Percentiles rank a stretch among this genome's conserved stretches.
These are phyloP conservation scores for Morone saxatilis DNA, from an alignment of 2,113 vertebrate genomes.

Conservation along the genomic window DNA sequence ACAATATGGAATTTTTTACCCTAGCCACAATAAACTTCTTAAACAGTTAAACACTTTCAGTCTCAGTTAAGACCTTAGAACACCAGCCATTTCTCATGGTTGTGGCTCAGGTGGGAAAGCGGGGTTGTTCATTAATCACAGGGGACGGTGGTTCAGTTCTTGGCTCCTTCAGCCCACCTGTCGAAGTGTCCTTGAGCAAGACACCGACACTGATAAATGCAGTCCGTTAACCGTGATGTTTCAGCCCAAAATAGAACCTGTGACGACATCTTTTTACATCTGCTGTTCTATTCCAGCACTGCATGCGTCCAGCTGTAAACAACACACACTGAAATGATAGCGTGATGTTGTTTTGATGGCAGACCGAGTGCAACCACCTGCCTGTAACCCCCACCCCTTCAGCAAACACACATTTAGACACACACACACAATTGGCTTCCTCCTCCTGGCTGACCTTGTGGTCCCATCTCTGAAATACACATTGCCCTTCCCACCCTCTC, in stretches of 20 bases:
- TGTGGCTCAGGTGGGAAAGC: background rate
- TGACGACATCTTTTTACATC: background rate
- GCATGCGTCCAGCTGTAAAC: slow-evolving; percentile 17
- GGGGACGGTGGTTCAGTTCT: background rate
- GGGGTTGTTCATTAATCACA: background rate
- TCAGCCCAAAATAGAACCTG: slow-evolving; percentile 5
- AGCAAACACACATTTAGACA: background rate
- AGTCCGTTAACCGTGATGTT: background rate
- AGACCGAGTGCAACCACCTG: background rate
- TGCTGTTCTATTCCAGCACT: background rate
- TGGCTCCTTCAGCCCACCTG: background rate
- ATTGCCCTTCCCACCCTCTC: slow-evolving; percentile 38
- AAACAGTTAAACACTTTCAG: too few species aligned
- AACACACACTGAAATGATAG: slow-evolving; percentile 4
- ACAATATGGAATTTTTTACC: too few species aligned
- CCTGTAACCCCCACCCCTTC: slow-evolving; percentile 1
- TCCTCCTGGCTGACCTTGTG: slow-evolving; percentile 63
- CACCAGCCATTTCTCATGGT: background rate
- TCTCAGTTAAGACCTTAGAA: background rate
- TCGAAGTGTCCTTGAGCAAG: background rate
- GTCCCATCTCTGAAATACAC: slow-evolving; percentile 56
- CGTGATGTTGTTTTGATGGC: slow-evolving; percentile 33
- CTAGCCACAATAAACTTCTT: too few species aligned
- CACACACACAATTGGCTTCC: slow-evolving; percentile 17
- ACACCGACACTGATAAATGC: background rate